phyloP scores from a whole-genome alignment of 2,797 vertebrate species.

The Lithobates sylvaticus region DNA sequence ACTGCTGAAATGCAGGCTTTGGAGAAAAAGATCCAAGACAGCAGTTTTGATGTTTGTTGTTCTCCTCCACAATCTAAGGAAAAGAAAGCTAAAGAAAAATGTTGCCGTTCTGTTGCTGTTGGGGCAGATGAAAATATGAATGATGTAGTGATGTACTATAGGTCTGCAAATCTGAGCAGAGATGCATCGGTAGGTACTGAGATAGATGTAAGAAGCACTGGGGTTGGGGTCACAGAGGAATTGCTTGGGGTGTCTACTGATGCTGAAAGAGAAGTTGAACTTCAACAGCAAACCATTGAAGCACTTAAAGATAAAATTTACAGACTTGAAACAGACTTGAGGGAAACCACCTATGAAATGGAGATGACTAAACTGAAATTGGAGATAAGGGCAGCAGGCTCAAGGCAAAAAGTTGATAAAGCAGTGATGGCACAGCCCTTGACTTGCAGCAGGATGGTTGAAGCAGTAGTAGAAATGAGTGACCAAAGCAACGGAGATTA shows the following conservation, averaged over 20 bases:
- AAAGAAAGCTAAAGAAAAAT: conserved; percentile 66
- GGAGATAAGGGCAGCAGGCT: conserved; percentile 90
- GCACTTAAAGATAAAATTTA: conserved; percentile 94
- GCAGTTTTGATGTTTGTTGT: conserved; percentile 69
- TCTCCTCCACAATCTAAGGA: conserved; percentile 61
- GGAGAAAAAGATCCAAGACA: conserved; percentile 88
- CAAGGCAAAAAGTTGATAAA: conserved; percentile 89
- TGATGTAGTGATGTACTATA: conserved; percentile 75
- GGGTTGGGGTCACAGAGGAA: conserved; percentile 87
- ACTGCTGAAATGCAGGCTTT: conserved; percentile 93
- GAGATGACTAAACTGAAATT: conserved; percentile 97
- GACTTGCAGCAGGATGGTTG: conserved; percentile 82
- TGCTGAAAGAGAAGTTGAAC: conserved; percentile 89
- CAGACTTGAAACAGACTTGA: conserved; percentile 91
- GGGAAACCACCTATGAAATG: conserved; percentile 90
- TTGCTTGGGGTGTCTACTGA: conserved; percentile 91
- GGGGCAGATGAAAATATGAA: conserved; percentile 88
- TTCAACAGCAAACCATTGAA: conserved; percentile 94
- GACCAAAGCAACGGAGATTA: conserved; percentile 86
- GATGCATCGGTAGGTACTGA: conserved; percentile 83
- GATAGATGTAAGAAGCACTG: conserved; percentile 73
- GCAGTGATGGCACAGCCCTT: conserved; percentile 81
- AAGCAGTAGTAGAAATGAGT: conserved; percentile 80
- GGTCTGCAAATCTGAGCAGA: conserved; percentile 65
- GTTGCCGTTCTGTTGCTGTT: conserved; percentile 82